phyloP scores from a whole-genome alignment of 1,140 invertebrate species.

The Meteorus sp. region DNA sequence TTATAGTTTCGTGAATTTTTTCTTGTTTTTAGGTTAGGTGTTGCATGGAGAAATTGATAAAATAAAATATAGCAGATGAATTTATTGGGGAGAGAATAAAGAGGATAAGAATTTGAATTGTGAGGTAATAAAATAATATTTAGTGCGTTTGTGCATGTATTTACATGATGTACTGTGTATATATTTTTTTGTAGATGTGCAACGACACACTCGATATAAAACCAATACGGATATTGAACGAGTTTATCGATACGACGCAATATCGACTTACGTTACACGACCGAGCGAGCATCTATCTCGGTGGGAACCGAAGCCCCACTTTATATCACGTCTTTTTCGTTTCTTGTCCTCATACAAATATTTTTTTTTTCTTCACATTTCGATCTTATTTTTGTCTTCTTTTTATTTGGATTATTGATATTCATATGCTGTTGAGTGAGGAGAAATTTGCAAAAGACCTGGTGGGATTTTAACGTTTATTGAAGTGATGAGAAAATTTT shows the following conservation, averaged over 20 bases:
- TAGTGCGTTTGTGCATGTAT: conserved; percentile 6
- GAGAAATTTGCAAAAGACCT: too few species aligned
- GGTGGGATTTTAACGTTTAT: too few species aligned
- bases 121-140: conserved; percentile 1
- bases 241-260: conserved; percentile 47
- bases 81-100: background rate
- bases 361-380: too few species aligned
- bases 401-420: background rate
- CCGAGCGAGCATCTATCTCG: conserved; percentile 49
- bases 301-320: conserved; percentile 50
- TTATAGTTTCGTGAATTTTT: too few species aligned
- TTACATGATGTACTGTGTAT: too few species aligned
- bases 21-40: conserved; percentile 20
- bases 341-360: too few species aligned
- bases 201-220: conserved; percentile 11
- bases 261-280: conserved; percentile 52
- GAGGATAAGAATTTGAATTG: conserved; percentile 9
- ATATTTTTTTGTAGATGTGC: conserved; percentile 17
- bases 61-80: too few species aligned
- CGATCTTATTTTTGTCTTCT: background rate
- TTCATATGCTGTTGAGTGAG: too few species aligned
- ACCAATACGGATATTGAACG: conserved; percentile 27
- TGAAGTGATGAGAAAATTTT: too few species aligned
- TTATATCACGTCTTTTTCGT: conserved; percentile 8
- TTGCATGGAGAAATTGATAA: too few species aligned